Evolutionary conservation across 2,888 invertebrate genomes (phyloP).

Genomic region (Apamea sordens): DNA sequence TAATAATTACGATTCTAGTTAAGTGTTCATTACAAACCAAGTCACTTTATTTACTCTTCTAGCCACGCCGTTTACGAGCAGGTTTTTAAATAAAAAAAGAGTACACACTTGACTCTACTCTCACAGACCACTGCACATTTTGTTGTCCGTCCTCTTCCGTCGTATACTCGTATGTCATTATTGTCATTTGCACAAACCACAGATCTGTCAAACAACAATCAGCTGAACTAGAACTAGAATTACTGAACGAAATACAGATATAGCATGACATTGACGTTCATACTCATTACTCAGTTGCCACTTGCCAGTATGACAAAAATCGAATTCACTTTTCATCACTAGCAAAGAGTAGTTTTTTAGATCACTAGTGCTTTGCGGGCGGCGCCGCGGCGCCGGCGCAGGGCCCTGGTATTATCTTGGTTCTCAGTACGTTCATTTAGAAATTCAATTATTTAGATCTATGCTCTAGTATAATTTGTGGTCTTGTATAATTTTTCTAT

Average conservation of each 20-base stretch:
- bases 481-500: too few relatives aligned
- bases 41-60: slow-evolving; percentile 17
- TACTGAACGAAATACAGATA: not conserved
- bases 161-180: too few relatives aligned
- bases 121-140: not conserved
- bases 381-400: not conserved
- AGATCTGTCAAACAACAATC: not conserved
- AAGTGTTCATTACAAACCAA: slow-evolving; percentile 23
- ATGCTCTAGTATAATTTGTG: too few relatives aligned
- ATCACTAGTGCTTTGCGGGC: not conserved
- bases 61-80: slow-evolving; percentile 5
- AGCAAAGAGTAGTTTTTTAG: too few relatives aligned
- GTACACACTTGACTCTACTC: not conserved
- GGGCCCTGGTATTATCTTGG: not conserved
- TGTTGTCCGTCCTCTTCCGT: too few relatives aligned
- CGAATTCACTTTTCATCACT: not conserved
- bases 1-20: slow-evolving; percentile 12
- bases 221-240: not conserved
- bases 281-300: slow-evolving; percentile 4
- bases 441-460: not conserved
- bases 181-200: not conserved
- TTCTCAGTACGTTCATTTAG: not conserved
- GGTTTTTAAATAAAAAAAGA: not conserved
- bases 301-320: not conserved
- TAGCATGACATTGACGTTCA: not conserved